Conservation (phyloP, 2,888 invertebrate genomes). For the Muscina levida region DNA sequence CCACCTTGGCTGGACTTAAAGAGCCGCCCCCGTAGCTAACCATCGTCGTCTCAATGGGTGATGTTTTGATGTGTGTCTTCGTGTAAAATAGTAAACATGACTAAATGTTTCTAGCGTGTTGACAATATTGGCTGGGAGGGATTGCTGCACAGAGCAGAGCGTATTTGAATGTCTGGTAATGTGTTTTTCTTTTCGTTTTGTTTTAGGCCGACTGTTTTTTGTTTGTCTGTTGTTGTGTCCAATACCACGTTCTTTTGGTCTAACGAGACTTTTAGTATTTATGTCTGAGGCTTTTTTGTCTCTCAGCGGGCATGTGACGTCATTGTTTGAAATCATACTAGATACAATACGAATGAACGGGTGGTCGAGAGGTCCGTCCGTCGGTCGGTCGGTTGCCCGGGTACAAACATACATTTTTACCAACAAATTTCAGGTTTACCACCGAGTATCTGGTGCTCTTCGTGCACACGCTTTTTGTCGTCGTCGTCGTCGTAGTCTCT, state of each 20-base stretch:
- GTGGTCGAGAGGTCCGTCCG: background rate
- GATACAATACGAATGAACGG: too few species aligned
- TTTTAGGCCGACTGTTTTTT: constrained; percentile 17
- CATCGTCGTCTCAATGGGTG: background rate
- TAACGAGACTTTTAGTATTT: constrained; percentile 20
- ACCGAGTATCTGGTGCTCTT: too few species aligned
- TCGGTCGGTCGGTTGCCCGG: background rate
- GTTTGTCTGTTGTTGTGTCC: constrained; percentile 20
- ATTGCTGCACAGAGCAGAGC: too few species aligned
- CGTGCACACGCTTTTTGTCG: constrained; percentile 4
- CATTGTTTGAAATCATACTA: constrained; percentile 35
- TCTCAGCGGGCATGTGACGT: constrained; percentile 49
- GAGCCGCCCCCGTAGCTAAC: constrained; percentile 8
- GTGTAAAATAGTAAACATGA: constrained; percentile 56
- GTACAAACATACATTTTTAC: too few species aligned
- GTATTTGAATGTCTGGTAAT: constrained; percentile 14
- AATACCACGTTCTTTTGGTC: constrained; percentile 8
- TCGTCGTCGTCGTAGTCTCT: constrained; percentile 31
- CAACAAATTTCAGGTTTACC: too few species aligned
- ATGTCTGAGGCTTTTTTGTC: constrained; percentile 13
- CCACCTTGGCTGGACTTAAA: constrained; percentile 24
- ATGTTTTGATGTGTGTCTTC: constrained; percentile 18
- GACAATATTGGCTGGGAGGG: too few species aligned
- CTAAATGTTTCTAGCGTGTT: background rate
- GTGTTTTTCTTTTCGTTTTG: constrained; percentile 20